A percentile compares a stretch with the other conserved stretches of the same genome.
These are phyloP conservation scores for Ormyrus labotus DNA, from an alignment of 2,888 invertebrate species.

Conservation along the genomic window DNA sequence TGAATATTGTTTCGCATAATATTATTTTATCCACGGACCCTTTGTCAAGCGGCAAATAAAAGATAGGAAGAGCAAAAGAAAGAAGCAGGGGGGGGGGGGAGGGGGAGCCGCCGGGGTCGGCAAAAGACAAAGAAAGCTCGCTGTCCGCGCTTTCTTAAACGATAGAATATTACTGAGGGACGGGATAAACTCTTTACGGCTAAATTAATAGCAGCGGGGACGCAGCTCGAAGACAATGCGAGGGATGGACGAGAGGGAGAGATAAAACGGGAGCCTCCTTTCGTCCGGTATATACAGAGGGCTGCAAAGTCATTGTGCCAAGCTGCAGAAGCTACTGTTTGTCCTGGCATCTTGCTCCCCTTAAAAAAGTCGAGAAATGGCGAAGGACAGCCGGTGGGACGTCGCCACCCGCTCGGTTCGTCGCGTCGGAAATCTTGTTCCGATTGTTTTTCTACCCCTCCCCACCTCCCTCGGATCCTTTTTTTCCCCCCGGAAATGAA, in stretches of 20 bases:
- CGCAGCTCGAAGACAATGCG: conserved; percentile 68
- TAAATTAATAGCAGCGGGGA: conserved; percentile 65
- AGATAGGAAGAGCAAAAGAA: too few relatives aligned
- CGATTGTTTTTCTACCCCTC: conserved; percentile 29
- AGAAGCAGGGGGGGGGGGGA: background rate
- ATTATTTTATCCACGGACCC: conserved; percentile 24
- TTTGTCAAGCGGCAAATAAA: too few relatives aligned
- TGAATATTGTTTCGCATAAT: conserved; percentile 22
- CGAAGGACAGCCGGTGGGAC: background rate
- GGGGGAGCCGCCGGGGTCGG: background rate
- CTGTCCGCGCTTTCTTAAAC: conserved; percentile 38
- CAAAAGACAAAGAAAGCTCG: background rate
- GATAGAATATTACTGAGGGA: conserved; percentile 61
- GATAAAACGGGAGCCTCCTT: conserved; percentile 41
- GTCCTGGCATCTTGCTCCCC: conserved; percentile 64
- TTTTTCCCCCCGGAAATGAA: conserved; percentile 14
- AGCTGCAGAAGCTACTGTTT: conserved; percentile 65
- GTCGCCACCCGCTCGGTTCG: conserved; percentile 13
- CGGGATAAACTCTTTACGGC: conserved; percentile 65
- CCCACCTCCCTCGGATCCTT: background rate
- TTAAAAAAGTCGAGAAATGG: conserved; percentile 27
- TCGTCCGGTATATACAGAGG: background rate
- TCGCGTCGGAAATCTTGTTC: conserved; percentile 45
- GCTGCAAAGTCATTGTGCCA: conserved; percentile 68
- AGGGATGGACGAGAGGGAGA: conserved; percentile 43